Percentiles rank a stretch among this genome's conserved stretches.
These are phyloP conservation scores for Drosophila algonquin DNA, from an alignment of 2,888 invertebrate species.

Conservation along the genomic window DNA sequence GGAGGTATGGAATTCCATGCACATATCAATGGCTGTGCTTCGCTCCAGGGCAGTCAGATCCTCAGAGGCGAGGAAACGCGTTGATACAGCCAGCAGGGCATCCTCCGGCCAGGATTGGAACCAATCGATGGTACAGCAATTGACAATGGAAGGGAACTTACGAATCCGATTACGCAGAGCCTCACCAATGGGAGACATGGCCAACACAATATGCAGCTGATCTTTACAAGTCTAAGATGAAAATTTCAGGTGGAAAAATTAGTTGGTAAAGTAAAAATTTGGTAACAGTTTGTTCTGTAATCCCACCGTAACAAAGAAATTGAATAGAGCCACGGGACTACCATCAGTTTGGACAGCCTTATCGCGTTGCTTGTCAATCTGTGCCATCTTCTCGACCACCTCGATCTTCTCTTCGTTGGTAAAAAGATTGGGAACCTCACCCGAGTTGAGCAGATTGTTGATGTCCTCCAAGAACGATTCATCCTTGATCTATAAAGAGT, in stretches of 20 bases:
- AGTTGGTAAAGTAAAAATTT: not conserved
- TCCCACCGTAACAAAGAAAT: constrained; percentile 89
- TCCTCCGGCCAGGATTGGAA: constrained; percentile 98
- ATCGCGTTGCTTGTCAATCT: constrained; percentile 94
- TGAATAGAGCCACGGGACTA: constrained; percentile 94
- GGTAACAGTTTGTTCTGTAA: not conserved
- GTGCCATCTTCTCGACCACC: constrained; percentile 95
- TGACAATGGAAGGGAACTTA: constrained; percentile 96
- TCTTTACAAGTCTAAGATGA: constrained; percentile 89
- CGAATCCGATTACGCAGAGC: constrained; percentile 92
- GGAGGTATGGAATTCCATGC: constrained; percentile 94
- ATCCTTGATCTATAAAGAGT: constrained; percentile 90
- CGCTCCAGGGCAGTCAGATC: constrained; percentile 90
- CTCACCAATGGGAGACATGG: constrained; percentile 96
- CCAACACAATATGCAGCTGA: constrained; percentile 94
- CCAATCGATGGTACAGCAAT: constrained; percentile 98
- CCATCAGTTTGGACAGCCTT: constrained; percentile 96
- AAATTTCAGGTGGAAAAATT: not conserved
- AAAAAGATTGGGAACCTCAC: constrained; percentile 96
- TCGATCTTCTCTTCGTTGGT: constrained; percentile 93
- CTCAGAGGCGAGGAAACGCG: constrained; percentile 91
- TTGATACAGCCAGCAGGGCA: constrained; percentile 94
- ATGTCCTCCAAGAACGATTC: constrained; percentile 97
- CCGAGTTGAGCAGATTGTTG: constrained; percentile 95
- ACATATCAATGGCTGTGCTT: constrained; percentile 92